Evolutionary conservation across 2,113 vertebrate species (phyloP).

Genomic region (Rostratula benghalensis): DNA sequence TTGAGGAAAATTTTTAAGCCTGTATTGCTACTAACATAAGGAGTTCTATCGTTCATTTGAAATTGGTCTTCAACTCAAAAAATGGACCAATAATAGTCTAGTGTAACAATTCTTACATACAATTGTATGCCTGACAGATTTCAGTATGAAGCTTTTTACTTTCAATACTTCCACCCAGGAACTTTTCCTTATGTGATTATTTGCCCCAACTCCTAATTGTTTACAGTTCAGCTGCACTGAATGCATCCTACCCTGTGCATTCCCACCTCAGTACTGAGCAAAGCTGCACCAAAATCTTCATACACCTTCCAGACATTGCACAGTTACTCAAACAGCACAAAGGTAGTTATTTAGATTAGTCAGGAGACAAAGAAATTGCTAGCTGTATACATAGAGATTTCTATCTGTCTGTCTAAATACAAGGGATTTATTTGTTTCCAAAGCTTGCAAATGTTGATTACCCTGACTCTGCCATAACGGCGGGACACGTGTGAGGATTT

Average conservation of each 20-base stretch:
- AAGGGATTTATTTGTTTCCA: neutral
- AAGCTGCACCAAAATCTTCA: neutral
- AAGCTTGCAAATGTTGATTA: slow-evolving; percentile 41
- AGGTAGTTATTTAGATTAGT: neutral
- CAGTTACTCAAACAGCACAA: neutral
- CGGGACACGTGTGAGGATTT: slow-evolving; percentile 21
- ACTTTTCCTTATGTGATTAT: neutral
- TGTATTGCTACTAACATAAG: neutral
- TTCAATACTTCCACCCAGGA: neutral
- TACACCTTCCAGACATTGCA: neutral
- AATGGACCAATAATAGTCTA: neutral
- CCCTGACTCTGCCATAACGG: neutral
- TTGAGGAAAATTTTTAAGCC: neutral
- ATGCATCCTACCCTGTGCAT: neutral
- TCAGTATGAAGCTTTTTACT: neutral
- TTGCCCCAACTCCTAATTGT: neutral
- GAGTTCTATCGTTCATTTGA: neutral
- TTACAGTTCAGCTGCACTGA: neutral
- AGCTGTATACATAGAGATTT: neutral
- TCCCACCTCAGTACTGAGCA: neutral
- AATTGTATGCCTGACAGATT: neutral
- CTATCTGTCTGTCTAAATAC: neutral
- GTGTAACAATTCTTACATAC: neutral
- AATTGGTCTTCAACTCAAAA: neutral
- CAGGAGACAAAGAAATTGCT: neutral